A percentile compares a stretch with the other conserved stretches of the same genome.
Evolutionary conservation across 1,140 invertebrate species (phyloP).

Genomic region (Anagrus nilaparvatae): DNA sequence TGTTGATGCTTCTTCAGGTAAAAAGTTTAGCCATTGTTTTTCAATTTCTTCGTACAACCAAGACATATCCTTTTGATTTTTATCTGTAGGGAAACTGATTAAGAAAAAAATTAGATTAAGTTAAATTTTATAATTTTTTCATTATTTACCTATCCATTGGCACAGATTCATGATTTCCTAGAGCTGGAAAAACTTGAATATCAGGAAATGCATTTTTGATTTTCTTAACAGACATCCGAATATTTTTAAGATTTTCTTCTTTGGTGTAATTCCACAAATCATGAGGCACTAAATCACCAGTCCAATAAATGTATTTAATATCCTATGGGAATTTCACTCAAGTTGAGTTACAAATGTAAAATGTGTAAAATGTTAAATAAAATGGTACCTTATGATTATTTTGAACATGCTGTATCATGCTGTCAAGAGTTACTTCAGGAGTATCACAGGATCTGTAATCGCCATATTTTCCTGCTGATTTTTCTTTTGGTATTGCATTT

Average conservation of each 20-base stretch:
- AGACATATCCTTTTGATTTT: too few relatives aligned
- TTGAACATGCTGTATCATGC: constrained; percentile 79
- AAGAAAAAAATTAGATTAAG: too few relatives aligned
- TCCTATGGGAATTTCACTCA: too few relatives aligned
- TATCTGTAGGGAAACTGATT: constrained; percentile 74
- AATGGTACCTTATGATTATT: constrained; percentile 70
- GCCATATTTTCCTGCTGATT: constrained; percentile 85
- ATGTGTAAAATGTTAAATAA: too few relatives aligned
- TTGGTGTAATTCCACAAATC: constrained; percentile 96
- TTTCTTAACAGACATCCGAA: constrained; percentile 74
- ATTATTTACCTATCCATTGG: constrained; percentile 84
- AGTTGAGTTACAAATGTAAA: too few relatives aligned
- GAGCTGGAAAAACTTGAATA: constrained; percentile 82
- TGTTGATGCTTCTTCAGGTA: constrained; percentile 71
- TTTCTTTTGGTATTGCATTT: constrained; percentile 55
- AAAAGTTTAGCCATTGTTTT: constrained; percentile 75
- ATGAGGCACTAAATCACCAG: constrained; percentile 92
- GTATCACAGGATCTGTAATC: constrained; percentile 88
- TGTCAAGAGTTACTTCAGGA: constrained; percentile 79
- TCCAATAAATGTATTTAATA: constrained; percentile 96
- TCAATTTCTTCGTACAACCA: constrained; percentile 90
- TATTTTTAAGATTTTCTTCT: constrained; percentile 73
- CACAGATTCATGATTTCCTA: constrained; percentile 93
- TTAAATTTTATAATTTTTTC: too few relatives aligned
- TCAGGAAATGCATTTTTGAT: constrained; percentile 80